These are phyloP conservation scores for Thrips palmi DNA, from an alignment of 1,140 invertebrate genomes.

Conservation along the genomic window DNA sequence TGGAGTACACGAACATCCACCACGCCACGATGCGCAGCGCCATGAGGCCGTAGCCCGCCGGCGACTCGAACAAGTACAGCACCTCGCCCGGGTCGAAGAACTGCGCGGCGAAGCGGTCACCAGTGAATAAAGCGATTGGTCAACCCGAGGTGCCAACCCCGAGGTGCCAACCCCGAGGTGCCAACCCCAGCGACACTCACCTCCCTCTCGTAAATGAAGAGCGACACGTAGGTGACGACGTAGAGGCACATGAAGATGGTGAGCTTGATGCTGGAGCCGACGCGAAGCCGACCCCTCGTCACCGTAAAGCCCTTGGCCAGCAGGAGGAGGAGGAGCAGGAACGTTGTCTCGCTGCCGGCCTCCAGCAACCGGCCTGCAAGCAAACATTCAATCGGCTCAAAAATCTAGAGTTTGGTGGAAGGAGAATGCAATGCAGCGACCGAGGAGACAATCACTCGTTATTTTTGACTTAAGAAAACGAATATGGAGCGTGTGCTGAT, in stretches of 20 bases:
- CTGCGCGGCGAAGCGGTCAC: slow-evolving; percentile 25
- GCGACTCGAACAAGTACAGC: slow-evolving; percentile 75
- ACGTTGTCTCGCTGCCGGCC: slow-evolving; percentile 48
- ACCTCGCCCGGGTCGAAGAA: slow-evolving; percentile 78
- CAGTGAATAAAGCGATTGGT: neutral
- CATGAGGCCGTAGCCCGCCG: slow-evolving; percentile 70
- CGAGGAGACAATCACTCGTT: slow-evolving; percentile 12
- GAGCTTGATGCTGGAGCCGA: slow-evolving; percentile 48
- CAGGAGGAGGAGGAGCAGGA: slow-evolving; percentile 59
- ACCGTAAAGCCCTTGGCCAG: slow-evolving; percentile 82
- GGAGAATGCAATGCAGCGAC: slow-evolving; percentile 13
- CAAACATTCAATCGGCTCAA: slow-evolving; percentile 4
- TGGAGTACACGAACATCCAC: slow-evolving; percentile 66
- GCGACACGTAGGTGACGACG: slow-evolving; percentile 39
- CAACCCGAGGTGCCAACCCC: neutral
- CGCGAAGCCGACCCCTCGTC: slow-evolving; percentile 56
- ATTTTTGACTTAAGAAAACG: slow-evolving; percentile 15
- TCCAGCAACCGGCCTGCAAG: slow-evolving; percentile 48
- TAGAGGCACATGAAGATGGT: slow-evolving; percentile 66
- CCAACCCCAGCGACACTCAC: slow-evolving; percentile 29
- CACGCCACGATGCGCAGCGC: slow-evolving; percentile 57
- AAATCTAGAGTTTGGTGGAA: neutral
- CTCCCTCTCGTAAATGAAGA: slow-evolving; percentile 62
- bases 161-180: neutral
- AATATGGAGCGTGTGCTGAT: slow-evolving; percentile 14